Base-by-base conservation (phyloP, 2,888 invertebrate genomes). In the Synergus japonicus region DNA sequence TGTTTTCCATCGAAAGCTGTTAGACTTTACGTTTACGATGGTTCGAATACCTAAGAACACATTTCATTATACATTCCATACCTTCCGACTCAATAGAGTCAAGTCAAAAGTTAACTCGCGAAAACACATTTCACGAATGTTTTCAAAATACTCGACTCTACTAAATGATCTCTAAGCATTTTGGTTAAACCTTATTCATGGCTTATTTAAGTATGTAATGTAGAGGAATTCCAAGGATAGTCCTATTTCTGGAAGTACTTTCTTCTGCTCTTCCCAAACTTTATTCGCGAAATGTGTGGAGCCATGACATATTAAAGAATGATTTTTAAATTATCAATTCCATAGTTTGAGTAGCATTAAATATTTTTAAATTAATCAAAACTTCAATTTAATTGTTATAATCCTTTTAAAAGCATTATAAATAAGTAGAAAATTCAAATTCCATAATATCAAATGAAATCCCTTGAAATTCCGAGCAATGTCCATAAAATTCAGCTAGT, bases 1-100 rank as follows among this genome's bases (percentile, higher is more conserved):
- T 87, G 89, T 90, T 90, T 90, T 88, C 88, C 88, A 91, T 91
- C 90, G 90, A 91, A 90, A 92, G 91, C 89, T 90, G 90, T 88
- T 89, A 86, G 86, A 79, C 85, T 87, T 87, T 83, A 86, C 87
- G 89, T 90, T 89, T 90, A 91, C 87, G 89, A 89, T 88, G 87
- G 87, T 89, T 90, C 87, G 88, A 87, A 84, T 85, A 86, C 84
- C 87, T 88, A 89, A 89, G 88, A 88, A 88, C 88, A 87, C 86
- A 88, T 89, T 88, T 90, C 88, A 89, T 87, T 29, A 29, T 29
- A 60, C 60, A 87, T 84, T 82, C 79, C 79, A 82, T 82, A 80
- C 83, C 67, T 82, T 60, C 78, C 78, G 82, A 77, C 82, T 80
- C 77, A 65, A 67, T 76, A 76, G 69, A 65, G 77, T 22, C 4